phyloP scores from a whole-genome alignment of 2,888 invertebrate genomes.

The Agriopis leucophaearia region DNA sequence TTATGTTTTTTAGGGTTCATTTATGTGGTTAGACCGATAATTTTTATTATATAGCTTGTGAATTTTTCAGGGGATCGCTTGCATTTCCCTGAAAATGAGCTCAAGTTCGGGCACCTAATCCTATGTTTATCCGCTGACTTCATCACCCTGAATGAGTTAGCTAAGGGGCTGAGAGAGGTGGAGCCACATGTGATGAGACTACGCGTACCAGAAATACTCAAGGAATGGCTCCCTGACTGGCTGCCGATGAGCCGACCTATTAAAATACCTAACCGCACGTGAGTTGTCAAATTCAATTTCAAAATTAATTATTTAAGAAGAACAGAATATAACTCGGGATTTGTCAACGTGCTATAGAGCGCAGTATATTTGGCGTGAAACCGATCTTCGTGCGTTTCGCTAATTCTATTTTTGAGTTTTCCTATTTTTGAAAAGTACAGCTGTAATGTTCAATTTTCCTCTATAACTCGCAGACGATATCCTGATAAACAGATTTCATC shows the following conservation, averaged over 20 bases:
- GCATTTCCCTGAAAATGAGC: conserved; percentile 56
- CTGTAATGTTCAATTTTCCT: no score
- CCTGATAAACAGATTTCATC: no score
- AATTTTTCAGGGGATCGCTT: conserved; percentile 49
- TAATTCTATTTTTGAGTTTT: no score
- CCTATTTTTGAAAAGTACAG: no score
- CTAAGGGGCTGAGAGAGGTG: conserved; percentile 47
- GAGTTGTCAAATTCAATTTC: background rate
- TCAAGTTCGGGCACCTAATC: conserved; percentile 63
- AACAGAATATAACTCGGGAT: no score
- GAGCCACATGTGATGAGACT: conserved; percentile 50
- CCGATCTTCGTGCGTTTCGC: no score
- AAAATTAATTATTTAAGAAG: no score
- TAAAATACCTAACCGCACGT: background rate
- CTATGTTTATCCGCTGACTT: conserved; percentile 62
- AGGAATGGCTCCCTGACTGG: conserved; percentile 46
- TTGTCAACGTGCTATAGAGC: no score
- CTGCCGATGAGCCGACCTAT: conserved; percentile 1
- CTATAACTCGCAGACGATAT: no score
- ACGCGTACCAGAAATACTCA: conserved; percentile 51
- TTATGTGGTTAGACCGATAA: no score
- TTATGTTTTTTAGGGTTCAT: no score
- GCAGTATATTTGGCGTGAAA: no score
- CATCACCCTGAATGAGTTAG: conserved; percentile 56
- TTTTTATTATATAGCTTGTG: background rate